Percentiles rank a stretch among this genome's conserved stretches.
Evolutionary conservation across 2,113 vertebrate species (phyloP).

Genomic region (Otus sunia): DNA sequence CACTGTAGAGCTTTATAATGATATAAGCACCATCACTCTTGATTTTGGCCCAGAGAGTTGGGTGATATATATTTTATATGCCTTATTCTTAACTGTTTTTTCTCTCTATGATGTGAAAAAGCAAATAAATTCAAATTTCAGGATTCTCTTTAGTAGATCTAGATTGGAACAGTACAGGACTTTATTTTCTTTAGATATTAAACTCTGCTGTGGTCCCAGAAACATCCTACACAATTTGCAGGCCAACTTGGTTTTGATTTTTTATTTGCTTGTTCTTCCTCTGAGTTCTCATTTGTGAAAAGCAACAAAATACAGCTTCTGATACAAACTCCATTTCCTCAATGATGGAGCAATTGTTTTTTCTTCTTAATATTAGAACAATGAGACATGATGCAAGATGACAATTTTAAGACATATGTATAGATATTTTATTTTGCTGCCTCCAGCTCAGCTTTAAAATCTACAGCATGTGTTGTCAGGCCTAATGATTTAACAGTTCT

Average conservation of each 20-base stretch:
- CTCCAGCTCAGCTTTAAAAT: slow-evolving; percentile 14
- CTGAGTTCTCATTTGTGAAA: neutral
- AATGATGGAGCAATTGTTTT: neutral
- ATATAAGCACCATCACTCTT: neutral
- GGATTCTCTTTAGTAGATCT: neutral
- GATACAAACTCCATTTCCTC: neutral
- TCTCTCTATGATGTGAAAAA: neutral
- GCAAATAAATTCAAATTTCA: neutral
- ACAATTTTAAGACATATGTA: slow-evolving; percentile 39
- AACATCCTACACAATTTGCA: neutral
- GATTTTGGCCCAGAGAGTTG: neutral
- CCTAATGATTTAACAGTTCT: slow-evolving; percentile 40
- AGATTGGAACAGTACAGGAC: neutral
- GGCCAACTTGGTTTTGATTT: neutral
- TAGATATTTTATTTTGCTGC: slow-evolving; percentile 34
- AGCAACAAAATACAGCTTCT: neutral
- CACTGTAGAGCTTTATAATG: neutral
- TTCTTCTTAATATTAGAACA: slow-evolving; percentile 9
- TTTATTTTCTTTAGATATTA: neutral
- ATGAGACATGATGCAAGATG: neutral
- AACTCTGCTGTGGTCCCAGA: neutral
- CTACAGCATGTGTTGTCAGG: slow-evolving; percentile 25
- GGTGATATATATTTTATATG: neutral
- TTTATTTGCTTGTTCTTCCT: neutral
- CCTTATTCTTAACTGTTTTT: neutral